Evolutionary conservation across 2,888 invertebrate species (phyloP).

Genomic region (Meghimatium bilineatum): DNA sequence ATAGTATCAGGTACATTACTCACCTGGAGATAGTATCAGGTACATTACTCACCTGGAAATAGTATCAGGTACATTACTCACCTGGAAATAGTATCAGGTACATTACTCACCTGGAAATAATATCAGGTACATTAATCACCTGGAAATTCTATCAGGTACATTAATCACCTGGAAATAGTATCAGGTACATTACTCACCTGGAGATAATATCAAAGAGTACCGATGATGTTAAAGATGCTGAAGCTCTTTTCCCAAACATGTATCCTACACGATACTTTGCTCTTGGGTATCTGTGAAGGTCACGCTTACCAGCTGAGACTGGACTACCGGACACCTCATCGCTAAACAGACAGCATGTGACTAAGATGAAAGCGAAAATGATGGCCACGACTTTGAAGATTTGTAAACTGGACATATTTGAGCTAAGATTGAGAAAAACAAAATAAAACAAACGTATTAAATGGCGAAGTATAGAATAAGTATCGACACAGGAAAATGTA

Average conservation of each 20-base stretch:
- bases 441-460: too few species aligned
- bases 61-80: too few species aligned
- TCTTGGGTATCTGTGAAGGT: background rate
- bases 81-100: too few species aligned
- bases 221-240: background rate
- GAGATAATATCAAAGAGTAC: constrained; percentile 24
- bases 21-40: too few species aligned
- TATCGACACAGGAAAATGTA: too few species aligned
- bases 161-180: too few species aligned
- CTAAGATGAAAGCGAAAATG: background rate
- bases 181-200: background rate
- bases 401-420: background rate
- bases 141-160: too few species aligned
- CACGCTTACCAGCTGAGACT: constrained; percentile 3
- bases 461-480: too few species aligned
- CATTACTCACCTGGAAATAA: too few species aligned
- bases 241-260: constrained; percentile 30
- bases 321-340: background rate
- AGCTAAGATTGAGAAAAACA: background rate
- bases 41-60: too few species aligned
- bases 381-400: background rate
- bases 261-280: constrained; percentile 37
- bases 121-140: too few species aligned
- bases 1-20: too few species aligned
- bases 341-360: constrained; percentile 3